Base-by-base conservation (phyloP, 2,888 invertebrate species). In the Copidosoma aretas region DNA sequence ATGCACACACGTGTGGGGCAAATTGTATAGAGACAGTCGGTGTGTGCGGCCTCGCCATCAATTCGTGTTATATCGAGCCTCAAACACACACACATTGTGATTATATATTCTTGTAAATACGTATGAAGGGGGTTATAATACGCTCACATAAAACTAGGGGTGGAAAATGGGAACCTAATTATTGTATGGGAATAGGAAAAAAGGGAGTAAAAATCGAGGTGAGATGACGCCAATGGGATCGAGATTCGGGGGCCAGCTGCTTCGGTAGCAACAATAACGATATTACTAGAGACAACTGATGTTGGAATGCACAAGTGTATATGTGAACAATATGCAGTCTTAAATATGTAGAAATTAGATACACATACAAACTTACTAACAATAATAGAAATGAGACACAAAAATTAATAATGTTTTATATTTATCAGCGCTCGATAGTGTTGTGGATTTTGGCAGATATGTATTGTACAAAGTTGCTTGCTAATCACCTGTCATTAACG, bases 91-190 rank as follows among this genome's bases (percentile, higher is more conserved):
- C 12, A 39, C 58, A 65, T 63, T 68, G 66, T 62, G 70, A 70
- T 60, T 51, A n/a, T 51, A n/a, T 63, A 66, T 63, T 65, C 41
- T 71, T 71, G 71, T 71, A 71, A 68, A 71, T 71, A 71, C 60
- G 25, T 12, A 24, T 70, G 56, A 60, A 19, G 3, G 19, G 67
- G 67, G 56, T 19, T 56, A 54, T 39, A 54, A 64, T 52, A 39
- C 14, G 43, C 12, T 3, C 52, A 32, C 19, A 32, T 32, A 32
- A 3, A 32, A 32, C 3, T 32, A n/a, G 22, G 10, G 41, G 56
- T 19, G 46, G 49, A 32, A 5, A 8, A 32, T 5, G 39, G 25
- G n/a, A n/a, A n/a, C n/a, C n/a, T n/a, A n/a, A n/a, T n/a, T n/a
- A n/a, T n/a, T n/a, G n/a, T n/a, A n/a, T n/a, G n/a, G 49, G 24